Base-by-base conservation (phyloP, 2,888 invertebrate genomes). In the Nezara viridula region DNA sequence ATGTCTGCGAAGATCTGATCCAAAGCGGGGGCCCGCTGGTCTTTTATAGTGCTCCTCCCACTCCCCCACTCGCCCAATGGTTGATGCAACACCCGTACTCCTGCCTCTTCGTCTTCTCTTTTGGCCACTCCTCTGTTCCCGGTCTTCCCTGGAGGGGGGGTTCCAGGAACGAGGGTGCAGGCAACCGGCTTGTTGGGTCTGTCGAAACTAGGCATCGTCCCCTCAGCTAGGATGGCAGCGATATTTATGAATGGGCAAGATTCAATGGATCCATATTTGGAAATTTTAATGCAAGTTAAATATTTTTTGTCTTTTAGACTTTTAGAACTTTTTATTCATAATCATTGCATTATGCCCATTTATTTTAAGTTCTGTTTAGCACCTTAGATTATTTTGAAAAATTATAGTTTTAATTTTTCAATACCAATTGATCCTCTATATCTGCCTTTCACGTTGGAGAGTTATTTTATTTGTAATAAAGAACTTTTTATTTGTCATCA, bases 101-200 rank as follows among this genome's bases (percentile, higher is more conserved):
- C 77, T 77, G 19, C 81, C 16, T 81, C 44, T 81, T 81, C 40
- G 40, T 77, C 40, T 44, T 47, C 44, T 47, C 44, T 44, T 81
- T 81, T 14, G 44, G 44, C 44, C 81, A 47, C 81, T 81, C 81
- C 81, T 73, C 81, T 40, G 77, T 40, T 47, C 81, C 81, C n/a
- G 44, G 19, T 40, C 27, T 5, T 60, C 16, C n/a, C 77, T n/a
- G 10, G 44, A 40, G 16, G 81, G 81, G 24, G 44, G 81, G 4
- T 81, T 77, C 77, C 77, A 24, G 77, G 77, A 77, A 77, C 60
- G 27, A 27, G 60, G 55, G 60, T 27, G 27, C 14, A 60, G 27
- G 66, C 60, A 2, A 27, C 60, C 60, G 24, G 60, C 27, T 5
- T n/a, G 55, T 55, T 55, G 7, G 55, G 7, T 27, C 66, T 73